These are phyloP conservation scores for Catotricha subobsoleta DNA, from an alignment of 2,888 invertebrate species.

Conservation along the genomic window DNA sequence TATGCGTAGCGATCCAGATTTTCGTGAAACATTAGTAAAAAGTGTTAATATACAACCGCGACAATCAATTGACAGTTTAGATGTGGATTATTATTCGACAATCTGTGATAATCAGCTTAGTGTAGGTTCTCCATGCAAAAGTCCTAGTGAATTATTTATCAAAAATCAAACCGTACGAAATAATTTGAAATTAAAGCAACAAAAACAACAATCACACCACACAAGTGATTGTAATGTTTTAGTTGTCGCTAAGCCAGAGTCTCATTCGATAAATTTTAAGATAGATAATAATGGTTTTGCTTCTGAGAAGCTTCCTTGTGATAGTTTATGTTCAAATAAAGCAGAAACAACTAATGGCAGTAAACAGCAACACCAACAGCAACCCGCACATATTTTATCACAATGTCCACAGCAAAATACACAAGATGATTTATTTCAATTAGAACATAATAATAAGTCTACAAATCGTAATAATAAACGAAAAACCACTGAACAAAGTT, in stretches of 20 bases:
- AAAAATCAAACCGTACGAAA: neutral
- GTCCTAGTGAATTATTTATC: constrained; percentile 12
- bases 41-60: constrained; percentile 10
- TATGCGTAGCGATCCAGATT: constrained; percentile 20
- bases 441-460: neutral
- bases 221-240: neutral
- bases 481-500: neutral
- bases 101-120: constrained; percentile 24
- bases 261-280: constrained; percentile 20
- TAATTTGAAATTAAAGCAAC: neutral
- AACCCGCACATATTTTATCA: neutral
- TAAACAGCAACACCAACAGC: neutral
- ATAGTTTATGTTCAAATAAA: constrained; percentile 2
- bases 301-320: constrained; percentile 2
- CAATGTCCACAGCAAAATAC: too few relatives aligned
- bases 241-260: constrained; percentile 20
- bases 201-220: too few relatives aligned
- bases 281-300: constrained; percentile 9
- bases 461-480: too few relatives aligned
- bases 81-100: constrained; percentile 19
- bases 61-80: constrained; percentile 5
- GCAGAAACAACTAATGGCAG: neutral
- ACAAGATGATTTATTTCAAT: too few relatives aligned
- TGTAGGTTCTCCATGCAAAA: constrained; percentile 22
- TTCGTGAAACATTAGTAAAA: constrained; percentile 20